These are phyloP conservation scores for Eupeodes corollae DNA, from an alignment of 1,140 invertebrate genomes.

Conservation along the genomic window DNA sequence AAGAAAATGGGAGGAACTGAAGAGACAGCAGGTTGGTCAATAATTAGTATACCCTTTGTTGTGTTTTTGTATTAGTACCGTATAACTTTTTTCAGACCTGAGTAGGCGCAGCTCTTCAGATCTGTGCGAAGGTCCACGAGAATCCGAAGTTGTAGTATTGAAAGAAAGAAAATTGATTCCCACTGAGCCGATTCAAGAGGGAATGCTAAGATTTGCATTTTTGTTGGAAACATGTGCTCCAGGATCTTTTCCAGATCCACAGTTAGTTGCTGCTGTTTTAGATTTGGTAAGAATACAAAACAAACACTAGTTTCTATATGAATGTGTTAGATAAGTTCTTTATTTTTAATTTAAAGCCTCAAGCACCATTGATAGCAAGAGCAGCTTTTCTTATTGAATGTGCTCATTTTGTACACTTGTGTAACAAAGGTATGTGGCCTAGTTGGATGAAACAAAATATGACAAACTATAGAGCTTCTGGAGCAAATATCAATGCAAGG, in stretches of 20 bases:
- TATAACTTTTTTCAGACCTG: constrained; percentile 45
- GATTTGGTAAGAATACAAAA: constrained; percentile 79
- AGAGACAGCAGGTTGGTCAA: constrained; percentile 66
- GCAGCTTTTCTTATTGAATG: constrained; percentile 90
- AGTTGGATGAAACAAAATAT: constrained; percentile 81
- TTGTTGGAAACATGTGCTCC: constrained; percentile 90
- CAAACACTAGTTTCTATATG: background rate
- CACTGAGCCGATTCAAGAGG: constrained; percentile 58
- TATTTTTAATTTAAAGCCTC: constrained; percentile 54
- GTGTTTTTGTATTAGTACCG: background rate
- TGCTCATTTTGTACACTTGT: constrained; percentile 90
- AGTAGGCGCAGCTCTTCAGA: constrained; percentile 74
- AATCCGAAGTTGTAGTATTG: constrained; percentile 75
- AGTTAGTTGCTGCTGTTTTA: constrained; percentile 86
- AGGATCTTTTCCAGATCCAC: constrained; percentile 88
- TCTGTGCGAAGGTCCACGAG: constrained; percentile 59
- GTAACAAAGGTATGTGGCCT: constrained; percentile 97
- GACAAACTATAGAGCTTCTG: constrained; percentile 54
- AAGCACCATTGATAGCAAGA: constrained; percentile 83
- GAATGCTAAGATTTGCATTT: constrained; percentile 76
- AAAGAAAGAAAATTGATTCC: constrained; percentile 74
- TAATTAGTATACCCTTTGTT: constrained; percentile 32
- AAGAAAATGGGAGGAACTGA: constrained; percentile 79
- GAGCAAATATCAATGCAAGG: constrained; percentile 41
- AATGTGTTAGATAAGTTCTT: background rate